phyloP scores from a whole-genome alignment of 2,888 invertebrate genomes.

The Poecilobothrus nobilitatus region DNA sequence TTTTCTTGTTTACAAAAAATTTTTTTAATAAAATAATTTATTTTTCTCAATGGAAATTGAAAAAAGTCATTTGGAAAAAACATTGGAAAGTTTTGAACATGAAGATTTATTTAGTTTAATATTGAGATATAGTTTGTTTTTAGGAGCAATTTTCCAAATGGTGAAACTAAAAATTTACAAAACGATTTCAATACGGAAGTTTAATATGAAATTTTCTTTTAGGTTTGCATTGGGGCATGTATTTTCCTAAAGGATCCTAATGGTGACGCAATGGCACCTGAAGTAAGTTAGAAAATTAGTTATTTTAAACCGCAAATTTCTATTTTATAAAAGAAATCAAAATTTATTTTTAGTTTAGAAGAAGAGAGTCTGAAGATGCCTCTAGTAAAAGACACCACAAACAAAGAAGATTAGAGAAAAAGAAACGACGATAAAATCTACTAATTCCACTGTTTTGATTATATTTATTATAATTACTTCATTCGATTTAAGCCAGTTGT shows the following conservation, averaged over 20 bases:
- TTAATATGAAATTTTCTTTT: background rate
- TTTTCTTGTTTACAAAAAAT: no score
- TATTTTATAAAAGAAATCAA: no score
- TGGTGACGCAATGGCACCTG: slow-evolving; percentile 25
- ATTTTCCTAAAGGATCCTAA: slow-evolving; percentile 58
- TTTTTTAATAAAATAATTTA: no score
- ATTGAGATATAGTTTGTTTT: slow-evolving; percentile 69
- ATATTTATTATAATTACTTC: background rate
- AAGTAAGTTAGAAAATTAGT: slow-evolving; percentile 23
- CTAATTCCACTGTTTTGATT: background rate
- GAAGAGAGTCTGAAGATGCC: slow-evolving; percentile 23
- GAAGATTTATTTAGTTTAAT: slow-evolving; percentile 66
- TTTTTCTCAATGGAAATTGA: background rate
- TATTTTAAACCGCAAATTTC: background rate
- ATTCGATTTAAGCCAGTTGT: no score
- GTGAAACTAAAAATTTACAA: slow-evolving; percentile 18
- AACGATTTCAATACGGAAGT: background rate
- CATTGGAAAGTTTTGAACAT: slow-evolving; percentile 35
- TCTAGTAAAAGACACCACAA: slow-evolving; percentile 35
- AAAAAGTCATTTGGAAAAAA: slow-evolving; percentile 11
- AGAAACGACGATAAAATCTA: slow-evolving; percentile 34
- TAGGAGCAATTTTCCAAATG: slow-evolving; percentile 82
- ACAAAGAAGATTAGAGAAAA: slow-evolving; percentile 38
- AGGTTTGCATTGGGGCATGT: slow-evolving; percentile 68
- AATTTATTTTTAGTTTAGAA: slow-evolving; percentile 25